Conservation (phyloP, 1,140 invertebrate genomes). For the Lucilia sericata region DNA sequence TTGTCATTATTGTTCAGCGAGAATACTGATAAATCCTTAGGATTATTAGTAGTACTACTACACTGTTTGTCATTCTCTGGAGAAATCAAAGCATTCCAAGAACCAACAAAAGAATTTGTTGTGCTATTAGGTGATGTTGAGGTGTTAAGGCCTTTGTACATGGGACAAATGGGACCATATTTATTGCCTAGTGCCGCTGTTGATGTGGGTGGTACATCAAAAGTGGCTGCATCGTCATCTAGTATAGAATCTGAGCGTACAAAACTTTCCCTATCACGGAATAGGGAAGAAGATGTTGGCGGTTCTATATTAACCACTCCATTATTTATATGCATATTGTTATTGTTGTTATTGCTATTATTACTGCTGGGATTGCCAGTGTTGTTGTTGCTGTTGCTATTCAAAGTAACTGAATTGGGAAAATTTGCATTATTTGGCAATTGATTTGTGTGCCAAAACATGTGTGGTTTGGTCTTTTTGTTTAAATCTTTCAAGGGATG, state of each 20-base stretch:
- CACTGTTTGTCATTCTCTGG: constrained; percentile 45
- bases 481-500: neutral
- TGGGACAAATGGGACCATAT: constrained; percentile 84
- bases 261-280: constrained; percentile 69
- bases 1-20: constrained; percentile 39
- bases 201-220: constrained; percentile 75
- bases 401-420: neutral
- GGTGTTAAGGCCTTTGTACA: constrained; percentile 70
- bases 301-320: constrained; percentile 21
- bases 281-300: constrained; percentile 19
- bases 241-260: constrained; percentile 75
- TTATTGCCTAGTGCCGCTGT: constrained; percentile 71
- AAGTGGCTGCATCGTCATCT: constrained; percentile 80
- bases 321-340: neutral
- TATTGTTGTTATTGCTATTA: constrained; percentile 11
- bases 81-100: constrained; percentile 35
- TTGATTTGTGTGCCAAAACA: constrained; percentile 6
- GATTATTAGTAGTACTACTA: constrained; percentile 48
- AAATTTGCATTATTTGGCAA: neutral
- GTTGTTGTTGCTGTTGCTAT: neutral
- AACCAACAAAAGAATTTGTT: constrained; percentile 36
- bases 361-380: neutral
- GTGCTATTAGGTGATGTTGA: constrained; percentile 46
- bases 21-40: constrained; percentile 45
- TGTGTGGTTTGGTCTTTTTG: neutral